phyloP scores from a whole-genome alignment of 2,113 vertebrate genomes.

The Microtus montanus region DNA sequence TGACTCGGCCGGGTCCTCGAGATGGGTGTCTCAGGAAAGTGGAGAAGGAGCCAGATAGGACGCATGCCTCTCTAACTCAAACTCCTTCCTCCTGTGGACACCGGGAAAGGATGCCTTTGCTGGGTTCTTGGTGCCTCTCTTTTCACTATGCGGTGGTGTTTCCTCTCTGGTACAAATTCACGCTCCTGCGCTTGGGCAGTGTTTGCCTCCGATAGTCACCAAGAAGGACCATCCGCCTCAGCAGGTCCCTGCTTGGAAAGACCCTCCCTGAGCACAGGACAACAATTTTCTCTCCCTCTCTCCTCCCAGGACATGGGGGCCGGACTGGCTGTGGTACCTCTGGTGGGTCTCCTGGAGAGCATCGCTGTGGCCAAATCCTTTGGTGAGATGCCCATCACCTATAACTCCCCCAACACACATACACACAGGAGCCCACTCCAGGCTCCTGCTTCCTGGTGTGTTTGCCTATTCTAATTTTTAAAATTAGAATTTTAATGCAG shows the following conservation, averaged over 20 bases:
- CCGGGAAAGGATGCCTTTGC: fast-evolving
- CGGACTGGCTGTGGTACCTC: constrained; percentile 92
- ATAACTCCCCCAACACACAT: not conserved
- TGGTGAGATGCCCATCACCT: constrained; percentile 82
- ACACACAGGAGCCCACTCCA: not conserved
- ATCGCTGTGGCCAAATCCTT: constrained; percentile 96
- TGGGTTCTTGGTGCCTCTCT: not conserved
- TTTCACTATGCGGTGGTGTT: fast-evolving
- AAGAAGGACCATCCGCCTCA: not conserved
- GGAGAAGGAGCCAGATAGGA: not conserved
- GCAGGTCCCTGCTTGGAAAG: not conserved
- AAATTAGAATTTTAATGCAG: not conserved
- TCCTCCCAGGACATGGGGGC: constrained; percentile 89
- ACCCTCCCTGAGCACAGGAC: fast-evolving
- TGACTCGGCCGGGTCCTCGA: not conserved
- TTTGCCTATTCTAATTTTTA: not conserved
- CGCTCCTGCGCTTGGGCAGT: fast-evolving
- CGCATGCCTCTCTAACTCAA: fast-evolving
- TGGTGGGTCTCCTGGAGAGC: constrained; percentile 96
- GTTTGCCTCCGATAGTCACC: fast-evolving
- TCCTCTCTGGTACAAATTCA: not conserved
- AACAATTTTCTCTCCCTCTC: not conserved
- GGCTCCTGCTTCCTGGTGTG: not conserved
- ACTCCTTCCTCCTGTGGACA: fast-evolving
- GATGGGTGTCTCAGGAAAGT: not conserved